Evolutionary conservation across 2,113 vertebrate genomes (phyloP).

Genomic region (Pterocles orientalis): DNA sequence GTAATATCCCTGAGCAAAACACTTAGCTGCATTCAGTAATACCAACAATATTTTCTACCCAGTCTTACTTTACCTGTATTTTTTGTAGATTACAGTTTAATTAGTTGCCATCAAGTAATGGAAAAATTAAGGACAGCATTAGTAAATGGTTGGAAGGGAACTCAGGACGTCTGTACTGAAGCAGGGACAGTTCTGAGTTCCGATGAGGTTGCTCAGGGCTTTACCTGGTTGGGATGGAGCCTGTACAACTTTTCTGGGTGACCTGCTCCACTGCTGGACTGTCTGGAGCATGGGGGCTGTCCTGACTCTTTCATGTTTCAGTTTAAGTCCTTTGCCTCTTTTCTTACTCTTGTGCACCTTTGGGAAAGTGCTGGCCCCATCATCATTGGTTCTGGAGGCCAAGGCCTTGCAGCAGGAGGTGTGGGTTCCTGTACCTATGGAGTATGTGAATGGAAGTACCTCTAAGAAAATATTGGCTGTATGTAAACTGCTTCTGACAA

Average conservation of each 20-base stretch:
- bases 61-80: not conserved
- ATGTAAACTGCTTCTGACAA: not conserved
- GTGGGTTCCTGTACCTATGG: not conserved
- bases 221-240: not conserved
- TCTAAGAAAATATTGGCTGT: not conserved
- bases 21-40: not conserved
- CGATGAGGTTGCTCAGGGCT: not conserved
- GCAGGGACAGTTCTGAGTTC: not conserved
- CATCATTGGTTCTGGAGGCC: fast-evolving
- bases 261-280: not conserved
- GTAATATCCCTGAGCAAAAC: not conserved
- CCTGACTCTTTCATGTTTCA: not conserved
- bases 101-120: not conserved
- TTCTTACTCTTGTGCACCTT: not conserved
- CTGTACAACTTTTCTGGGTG: not conserved
- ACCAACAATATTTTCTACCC: not conserved
- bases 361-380: not conserved
- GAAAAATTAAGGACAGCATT: not conserved
- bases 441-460: no score
- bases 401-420: not conserved
- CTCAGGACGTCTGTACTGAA: not conserved
- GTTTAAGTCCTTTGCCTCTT: not conserved
- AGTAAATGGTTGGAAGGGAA: not conserved
- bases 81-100: not conserved
- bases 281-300: no score